phyloP scores from a whole-genome alignment of 2,113 vertebrate species.

The Toxotes chatareus region DNA sequence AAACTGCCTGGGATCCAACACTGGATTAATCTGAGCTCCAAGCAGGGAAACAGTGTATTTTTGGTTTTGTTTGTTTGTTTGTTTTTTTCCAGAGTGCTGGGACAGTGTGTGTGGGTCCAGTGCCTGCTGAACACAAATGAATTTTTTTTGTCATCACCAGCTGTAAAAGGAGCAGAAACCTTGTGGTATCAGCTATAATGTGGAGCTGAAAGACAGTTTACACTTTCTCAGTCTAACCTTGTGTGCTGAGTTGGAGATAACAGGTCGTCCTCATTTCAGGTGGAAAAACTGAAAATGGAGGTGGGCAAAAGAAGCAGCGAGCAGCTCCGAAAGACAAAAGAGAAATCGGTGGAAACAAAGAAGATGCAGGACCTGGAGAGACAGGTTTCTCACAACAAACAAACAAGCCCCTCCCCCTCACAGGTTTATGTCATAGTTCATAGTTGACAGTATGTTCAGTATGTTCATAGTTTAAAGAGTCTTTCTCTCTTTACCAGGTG shows the following conservation, averaged over 20 bases:
- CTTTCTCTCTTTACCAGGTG: slow-evolving; percentile 81
- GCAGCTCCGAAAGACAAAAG: slow-evolving; percentile 86
- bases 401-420: background rate
- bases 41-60: too few species aligned
- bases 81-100: too few species aligned
- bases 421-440: too few species aligned
- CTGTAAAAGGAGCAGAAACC: background rate
- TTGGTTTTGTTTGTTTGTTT: too few species aligned
- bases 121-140: too few species aligned
- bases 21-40: too few species aligned
- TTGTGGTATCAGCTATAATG: background rate
- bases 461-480: background rate
- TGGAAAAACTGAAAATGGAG: slow-evolving; percentile 89
- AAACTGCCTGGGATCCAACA: too few species aligned
- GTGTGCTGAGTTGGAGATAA: background rate
- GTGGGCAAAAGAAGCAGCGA: slow-evolving; percentile 81
- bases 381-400: slow-evolving; percentile 81
- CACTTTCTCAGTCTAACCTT: background rate
- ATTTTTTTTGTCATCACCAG: too few species aligned
- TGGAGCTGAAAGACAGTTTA: background rate
- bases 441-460: too few species aligned
- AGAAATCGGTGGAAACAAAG: slow-evolving; percentile 87
- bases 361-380: slow-evolving; percentile 91
- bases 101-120: too few species aligned
- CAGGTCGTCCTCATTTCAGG: slow-evolving; percentile 72